Evolutionary conservation across 2,113 vertebrate species (phyloP), one percentile per base, ranked within the genome.

Genomic region (Leucopsar rothschildi): DNA sequence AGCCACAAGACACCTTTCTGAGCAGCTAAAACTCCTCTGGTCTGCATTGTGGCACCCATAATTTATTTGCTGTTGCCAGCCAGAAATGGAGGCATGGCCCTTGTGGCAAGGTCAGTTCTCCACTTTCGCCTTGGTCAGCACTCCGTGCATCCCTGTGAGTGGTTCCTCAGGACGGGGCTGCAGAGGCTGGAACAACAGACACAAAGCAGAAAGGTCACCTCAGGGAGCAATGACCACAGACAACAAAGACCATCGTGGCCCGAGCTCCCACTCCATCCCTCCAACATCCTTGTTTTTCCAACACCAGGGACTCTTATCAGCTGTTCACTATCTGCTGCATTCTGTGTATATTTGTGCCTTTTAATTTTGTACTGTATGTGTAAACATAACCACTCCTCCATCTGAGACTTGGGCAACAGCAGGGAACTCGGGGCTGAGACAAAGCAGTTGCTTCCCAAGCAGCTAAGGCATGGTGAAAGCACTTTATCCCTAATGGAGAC

Each of bases 271-370:
- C 79, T 63, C 55, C 76, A 82, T 85, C 66, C 84, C 73, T 80
- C 88, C 16, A n/a, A 81, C 84, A 94, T 92, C 66, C 86, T 86
- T 86, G 53, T 94, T 93, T 93, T 90, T 71, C 72, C 86, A 95
- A 21, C 88, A 90, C 92, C 93, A 76, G 82, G 91, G 95, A 96
- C 90, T 85, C 86, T 57, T 68, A 40, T 78, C 96, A 95, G 52
- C 84, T 96, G 86, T 95, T 96, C 94, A 88, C 79, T 94, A 44
- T 92, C 92, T 97, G 97, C 96, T 97, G 96, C 96, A 96, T 96
- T 96, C 83, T 95, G 97, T 96, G 96, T 97, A 93, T 92, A 97
- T 95, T 96, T 95, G 97, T 97, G 97, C 97, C 97, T 97, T 97
- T 97, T 96, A 89, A 94, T 97, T 97, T 96, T 96, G 96, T 97